Evolutionary conservation across 2,797 vertebrate species (phyloP).

Genomic region (Oryzias sinensis): DNA sequence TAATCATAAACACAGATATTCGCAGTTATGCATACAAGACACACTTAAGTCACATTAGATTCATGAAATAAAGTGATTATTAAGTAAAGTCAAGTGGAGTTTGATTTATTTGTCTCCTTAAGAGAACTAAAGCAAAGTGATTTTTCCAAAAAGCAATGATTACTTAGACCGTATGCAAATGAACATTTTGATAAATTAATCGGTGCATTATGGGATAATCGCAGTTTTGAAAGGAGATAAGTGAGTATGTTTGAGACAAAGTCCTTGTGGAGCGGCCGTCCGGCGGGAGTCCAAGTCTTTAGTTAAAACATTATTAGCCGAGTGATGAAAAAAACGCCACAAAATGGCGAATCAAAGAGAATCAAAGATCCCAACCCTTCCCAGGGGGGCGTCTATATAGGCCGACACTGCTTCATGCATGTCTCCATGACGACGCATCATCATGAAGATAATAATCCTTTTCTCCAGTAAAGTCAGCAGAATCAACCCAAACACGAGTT

Average conservation of each 20-base stretch:
- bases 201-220: slow-evolving; percentile 42
- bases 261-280: slow-evolving; percentile 68
- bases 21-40: too few relatives aligned
- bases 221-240: slow-evolving; percentile 40
- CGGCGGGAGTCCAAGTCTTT: slow-evolving; percentile 73
- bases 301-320: slow-evolving; percentile 78
- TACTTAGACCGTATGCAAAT: slow-evolving; percentile 22
- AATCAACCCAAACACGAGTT: too few relatives aligned
- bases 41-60: too few relatives aligned
- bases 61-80: too few relatives aligned
- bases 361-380: slow-evolving; percentile 72
- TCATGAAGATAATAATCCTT: slow-evolving; percentile 22
- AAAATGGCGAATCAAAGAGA: slow-evolving; percentile 78
- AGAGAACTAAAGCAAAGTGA: neutral
- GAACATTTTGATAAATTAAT: slow-evolving; percentile 47
- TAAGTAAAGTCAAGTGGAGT: too few relatives aligned
- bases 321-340: slow-evolving; percentile 76
- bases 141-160: slow-evolving; percentile 12
- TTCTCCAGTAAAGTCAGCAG: slow-evolving; percentile 28
- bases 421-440: slow-evolving; percentile 13
- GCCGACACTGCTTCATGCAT: slow-evolving; percentile 58
- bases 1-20: too few relatives aligned
- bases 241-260: slow-evolving; percentile 54
- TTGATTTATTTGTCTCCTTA: neutral
- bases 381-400: slow-evolving; percentile 75